A percentile compares a stretch with the other conserved stretches of the same genome.
Evolutionary conservation across 2,113 vertebrate species (phyloP).

Genomic region (Chelonoidis abingdonii): DNA sequence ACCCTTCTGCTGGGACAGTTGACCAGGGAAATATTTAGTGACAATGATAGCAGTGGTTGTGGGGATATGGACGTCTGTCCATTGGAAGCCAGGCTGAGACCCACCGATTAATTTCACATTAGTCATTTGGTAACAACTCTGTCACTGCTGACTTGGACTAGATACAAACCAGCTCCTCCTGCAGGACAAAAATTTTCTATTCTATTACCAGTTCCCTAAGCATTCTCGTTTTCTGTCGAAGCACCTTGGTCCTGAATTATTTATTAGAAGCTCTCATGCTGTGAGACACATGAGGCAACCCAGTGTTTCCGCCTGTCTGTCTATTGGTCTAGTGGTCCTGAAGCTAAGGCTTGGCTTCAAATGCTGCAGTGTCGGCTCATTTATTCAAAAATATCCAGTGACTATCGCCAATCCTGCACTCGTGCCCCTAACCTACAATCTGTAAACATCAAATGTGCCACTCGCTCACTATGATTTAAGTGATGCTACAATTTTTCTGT

Average conservation of each 20-base stretch:
- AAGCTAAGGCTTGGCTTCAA: slow-evolving; percentile 29
- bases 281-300: not conserved
- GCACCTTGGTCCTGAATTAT: not conserved
- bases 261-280: not conserved
- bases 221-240: slow-evolving; percentile 5
- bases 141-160: not conserved
- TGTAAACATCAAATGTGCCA: slow-evolving; percentile 48
- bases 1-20: not conserved
- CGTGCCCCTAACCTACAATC: slow-evolving; percentile 26
- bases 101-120: fast-evolving
- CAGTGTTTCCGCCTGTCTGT: not conserved
- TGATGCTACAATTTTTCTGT: slow-evolving; percentile 67
- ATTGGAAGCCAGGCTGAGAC: not conserved
- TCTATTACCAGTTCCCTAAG: not conserved
- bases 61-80: not conserved
- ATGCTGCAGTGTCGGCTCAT: not conserved
- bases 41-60: not conserved
- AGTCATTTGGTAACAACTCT: not conserved
- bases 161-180: not conserved
- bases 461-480: slow-evolving; percentile 66
- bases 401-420: not conserved
- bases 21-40: not conserved
- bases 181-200: not conserved
- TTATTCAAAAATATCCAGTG: fast-evolving
- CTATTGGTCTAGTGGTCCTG: not conserved